These are phyloP conservation scores for Drosophila watanabei DNA, from an alignment of 1,140 invertebrate species.

Conservation along the genomic window DNA sequence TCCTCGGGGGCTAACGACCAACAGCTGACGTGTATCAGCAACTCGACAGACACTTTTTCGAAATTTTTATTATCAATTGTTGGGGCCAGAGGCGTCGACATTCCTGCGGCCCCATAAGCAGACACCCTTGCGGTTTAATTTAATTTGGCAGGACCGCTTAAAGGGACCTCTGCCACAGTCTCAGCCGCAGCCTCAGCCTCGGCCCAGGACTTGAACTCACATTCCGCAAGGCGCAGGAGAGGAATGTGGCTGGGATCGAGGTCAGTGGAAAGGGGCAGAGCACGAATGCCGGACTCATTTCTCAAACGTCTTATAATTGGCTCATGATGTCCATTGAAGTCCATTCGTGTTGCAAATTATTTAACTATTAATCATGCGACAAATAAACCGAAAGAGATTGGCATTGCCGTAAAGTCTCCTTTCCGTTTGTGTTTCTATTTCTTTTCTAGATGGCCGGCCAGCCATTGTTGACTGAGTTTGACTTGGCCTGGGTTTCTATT, in stretches of 20 bases:
- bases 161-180: neutral
- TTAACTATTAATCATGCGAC: conserved; percentile 77
- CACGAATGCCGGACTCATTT: conserved; percentile 26
- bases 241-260: conserved; percentile 14
- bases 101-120: conserved; percentile 75
- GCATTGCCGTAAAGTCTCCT: conserved; percentile 19
- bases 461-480: conserved; percentile 42
- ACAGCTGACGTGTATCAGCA: conserved; percentile 69
- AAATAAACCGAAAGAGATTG: conserved; percentile 61
- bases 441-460: conserved; percentile 13
- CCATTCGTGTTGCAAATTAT: conserved; percentile 73
- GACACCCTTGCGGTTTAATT: conserved; percentile 82
- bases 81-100: conserved; percentile 43
- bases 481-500: conserved; percentile 57
- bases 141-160: conserved; percentile 62
- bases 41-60: conserved; percentile 52
- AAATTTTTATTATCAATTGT: conserved; percentile 79
- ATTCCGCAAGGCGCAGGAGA: neutral
- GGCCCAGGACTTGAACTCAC: neutral
- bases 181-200: neutral
- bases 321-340: conserved; percentile 70
- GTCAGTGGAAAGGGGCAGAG: neutral
- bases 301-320: conserved; percentile 66
- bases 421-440: conserved; percentile 10
- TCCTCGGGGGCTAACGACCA: conserved; percentile 12